phyloP scores from a whole-genome alignment of 2,113 vertebrate genomes.

The Leucoraja erinaceus region DNA sequence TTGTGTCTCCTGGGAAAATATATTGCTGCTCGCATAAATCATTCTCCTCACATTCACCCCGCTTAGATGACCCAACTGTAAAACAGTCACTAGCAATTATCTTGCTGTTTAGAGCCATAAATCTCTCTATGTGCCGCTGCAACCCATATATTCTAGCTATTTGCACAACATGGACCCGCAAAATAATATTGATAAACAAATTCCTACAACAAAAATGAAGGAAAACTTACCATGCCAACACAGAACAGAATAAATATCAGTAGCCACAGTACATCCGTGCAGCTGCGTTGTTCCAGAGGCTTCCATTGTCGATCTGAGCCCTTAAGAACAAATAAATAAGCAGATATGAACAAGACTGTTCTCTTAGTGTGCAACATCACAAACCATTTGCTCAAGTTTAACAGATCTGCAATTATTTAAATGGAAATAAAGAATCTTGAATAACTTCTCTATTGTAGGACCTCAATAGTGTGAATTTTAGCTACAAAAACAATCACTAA shows the following conservation, averaged over 20 bases:
- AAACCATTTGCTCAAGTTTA: not conserved
- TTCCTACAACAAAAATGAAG: not conserved
- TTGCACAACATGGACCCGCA: not conserved
- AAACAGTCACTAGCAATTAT: too few relatives aligned
- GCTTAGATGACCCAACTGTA: too few relatives aligned
- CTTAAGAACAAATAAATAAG: conserved; percentile 49
- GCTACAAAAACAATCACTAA: too few relatives aligned
- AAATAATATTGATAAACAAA: not conserved
- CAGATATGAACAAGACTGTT: not conserved
- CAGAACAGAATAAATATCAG: conserved; percentile 87
- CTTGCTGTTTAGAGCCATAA: too few relatives aligned
- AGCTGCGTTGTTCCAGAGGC: conserved; percentile 90
- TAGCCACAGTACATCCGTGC: conserved; percentile 93
- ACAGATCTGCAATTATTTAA: not conserved
- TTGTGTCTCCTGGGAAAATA: too few relatives aligned
- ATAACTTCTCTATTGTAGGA: not conserved
- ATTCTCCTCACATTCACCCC: too few relatives aligned
- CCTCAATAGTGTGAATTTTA: too few relatives aligned
- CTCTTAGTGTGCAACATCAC: not conserved
- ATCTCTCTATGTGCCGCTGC: too few relatives aligned
- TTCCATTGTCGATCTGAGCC: conserved; percentile 95
- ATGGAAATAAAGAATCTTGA: not conserved
- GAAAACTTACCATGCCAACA: conserved; percentile 83
- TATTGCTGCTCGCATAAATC: too few relatives aligned
- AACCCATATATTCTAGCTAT: too few relatives aligned